Evolutionary conservation across 1,140 invertebrate species (phyloP).

Genomic region (Pseudobourletiella spinata): DNA sequence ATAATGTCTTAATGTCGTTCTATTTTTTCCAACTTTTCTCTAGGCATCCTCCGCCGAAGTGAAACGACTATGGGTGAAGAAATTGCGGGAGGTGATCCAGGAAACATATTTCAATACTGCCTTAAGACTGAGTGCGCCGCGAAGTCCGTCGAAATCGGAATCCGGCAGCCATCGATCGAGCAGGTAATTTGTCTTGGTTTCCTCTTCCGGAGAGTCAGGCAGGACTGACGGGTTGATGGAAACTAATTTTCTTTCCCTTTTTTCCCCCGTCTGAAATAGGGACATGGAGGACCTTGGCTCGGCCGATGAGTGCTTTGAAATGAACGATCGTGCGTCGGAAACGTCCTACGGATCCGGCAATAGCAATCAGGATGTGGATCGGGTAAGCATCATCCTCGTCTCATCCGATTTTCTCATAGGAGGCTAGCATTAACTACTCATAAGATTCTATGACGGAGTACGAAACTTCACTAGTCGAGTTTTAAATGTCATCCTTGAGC

Average conservation of each 20-base stretch:
- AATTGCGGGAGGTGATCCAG: conserved; percentile 87
- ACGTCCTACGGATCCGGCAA: conserved; percentile 91
- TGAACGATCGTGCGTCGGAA: conserved; percentile 74
- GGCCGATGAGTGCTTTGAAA: conserved; percentile 69
- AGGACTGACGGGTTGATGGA: no score
- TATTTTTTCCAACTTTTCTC: no score
- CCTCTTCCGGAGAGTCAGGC: background rate
- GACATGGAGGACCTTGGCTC: conserved; percentile 77
- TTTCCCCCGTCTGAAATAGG: no score
- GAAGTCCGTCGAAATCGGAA: conserved; percentile 69
- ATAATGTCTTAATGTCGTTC: conserved; percentile 12
- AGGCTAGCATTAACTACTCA: no score
- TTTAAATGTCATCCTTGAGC: no score
- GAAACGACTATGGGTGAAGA: conserved; percentile 92
- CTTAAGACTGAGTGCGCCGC: conserved; percentile 59
- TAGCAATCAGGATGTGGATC: conserved; percentile 80
- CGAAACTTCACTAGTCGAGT: no score
- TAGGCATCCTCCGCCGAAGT: conserved; percentile 74
- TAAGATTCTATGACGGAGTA: no score
- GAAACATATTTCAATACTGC: conserved; percentile 85
- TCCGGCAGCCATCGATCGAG: conserved; percentile 67
- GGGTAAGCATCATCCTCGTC: conserved; percentile 52
- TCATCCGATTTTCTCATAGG: no score
- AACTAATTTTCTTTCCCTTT: no score
- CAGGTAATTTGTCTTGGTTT: conserved; percentile 50